These are phyloP conservation scores for Drosophila aff. DNA, from an alignment of 1,140 invertebrate species.

Conservation along the genomic window DNA sequence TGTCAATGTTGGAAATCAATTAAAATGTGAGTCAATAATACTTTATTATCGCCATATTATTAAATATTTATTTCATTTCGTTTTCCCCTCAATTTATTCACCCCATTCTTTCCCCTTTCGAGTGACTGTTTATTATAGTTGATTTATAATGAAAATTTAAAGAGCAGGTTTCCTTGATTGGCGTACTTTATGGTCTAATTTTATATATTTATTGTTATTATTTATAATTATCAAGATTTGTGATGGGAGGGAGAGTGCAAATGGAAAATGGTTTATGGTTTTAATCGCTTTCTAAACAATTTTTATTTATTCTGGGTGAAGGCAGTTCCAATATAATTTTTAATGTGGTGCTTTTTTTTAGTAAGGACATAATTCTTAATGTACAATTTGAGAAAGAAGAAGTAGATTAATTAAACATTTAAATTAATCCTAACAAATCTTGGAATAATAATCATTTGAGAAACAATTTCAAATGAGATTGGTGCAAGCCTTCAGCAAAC, in stretches of 20 bases:
- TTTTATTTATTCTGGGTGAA: no score
- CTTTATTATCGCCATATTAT: constrained; percentile 65
- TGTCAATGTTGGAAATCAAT: constrained; percentile 73
- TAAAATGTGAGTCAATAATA: constrained; percentile 77
- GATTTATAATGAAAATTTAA: constrained; percentile 56
- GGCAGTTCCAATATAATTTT: neutral
- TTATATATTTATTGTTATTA: constrained; percentile 15
- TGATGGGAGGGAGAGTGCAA: neutral
- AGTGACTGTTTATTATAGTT: constrained; percentile 39
- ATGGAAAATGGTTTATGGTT: neutral
- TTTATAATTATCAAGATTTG: constrained; percentile 16
- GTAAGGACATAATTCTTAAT: neutral
- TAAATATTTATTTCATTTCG: constrained; percentile 34
- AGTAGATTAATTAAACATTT: neutral
- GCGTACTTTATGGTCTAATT: neutral
- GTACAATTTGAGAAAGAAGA: neutral
- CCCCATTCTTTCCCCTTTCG: no score
- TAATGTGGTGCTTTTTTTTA: neutral
- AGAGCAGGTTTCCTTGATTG: constrained; percentile 6
- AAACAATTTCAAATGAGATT: neutral
- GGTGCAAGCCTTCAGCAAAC: constrained; percentile 26
- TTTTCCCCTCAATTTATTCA: neutral
- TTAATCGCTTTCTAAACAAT: neutral
- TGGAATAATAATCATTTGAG: no score
- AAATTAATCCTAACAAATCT: neutral